Evolutionary conservation across 2,113 vertebrate species (phyloP).

Genomic region (Cyanocitta stelleri): DNA sequence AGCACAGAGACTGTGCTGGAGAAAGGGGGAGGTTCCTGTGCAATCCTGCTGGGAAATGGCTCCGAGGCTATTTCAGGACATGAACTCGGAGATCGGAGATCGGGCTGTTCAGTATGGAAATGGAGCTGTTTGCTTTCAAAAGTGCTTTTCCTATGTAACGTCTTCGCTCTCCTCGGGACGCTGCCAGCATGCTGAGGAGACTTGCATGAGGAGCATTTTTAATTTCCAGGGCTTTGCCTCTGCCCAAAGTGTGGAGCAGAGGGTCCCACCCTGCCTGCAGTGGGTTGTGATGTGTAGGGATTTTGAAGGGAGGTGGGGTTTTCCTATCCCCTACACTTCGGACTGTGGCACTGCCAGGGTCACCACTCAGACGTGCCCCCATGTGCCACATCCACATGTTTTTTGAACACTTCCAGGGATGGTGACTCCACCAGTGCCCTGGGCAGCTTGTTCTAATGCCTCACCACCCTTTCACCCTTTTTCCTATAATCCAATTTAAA

Average conservation of each 20-base stretch:
- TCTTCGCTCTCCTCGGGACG: neutral
- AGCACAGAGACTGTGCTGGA: neutral
- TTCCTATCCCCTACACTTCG: accelerated
- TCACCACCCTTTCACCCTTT: neutral
- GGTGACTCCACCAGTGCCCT: neutral
- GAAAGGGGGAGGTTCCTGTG: neutral
- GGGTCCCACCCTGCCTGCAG: neutral
- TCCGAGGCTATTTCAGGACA: neutral
- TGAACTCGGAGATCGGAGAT: neutral
- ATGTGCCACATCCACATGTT: neutral
- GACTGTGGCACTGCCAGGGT: neutral
- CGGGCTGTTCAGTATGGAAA: neutral
- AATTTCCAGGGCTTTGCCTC: neutral
- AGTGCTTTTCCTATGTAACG: neutral
- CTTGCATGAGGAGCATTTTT: no score
- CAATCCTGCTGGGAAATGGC: neutral
- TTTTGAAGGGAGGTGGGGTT: accelerated
- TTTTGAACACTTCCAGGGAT: neutral
- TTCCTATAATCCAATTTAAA: neutral
- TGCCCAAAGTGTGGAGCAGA: accelerated
- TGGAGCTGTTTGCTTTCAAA: neutral
- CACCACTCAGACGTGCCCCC: neutral
- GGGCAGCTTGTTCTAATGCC: neutral
- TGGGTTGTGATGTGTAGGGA: neutral
- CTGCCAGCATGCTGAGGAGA: neutral